Evolutionary conservation across 2,888 invertebrate genomes (phyloP).

Genomic region (Alviniconcha strummeri): DNA sequence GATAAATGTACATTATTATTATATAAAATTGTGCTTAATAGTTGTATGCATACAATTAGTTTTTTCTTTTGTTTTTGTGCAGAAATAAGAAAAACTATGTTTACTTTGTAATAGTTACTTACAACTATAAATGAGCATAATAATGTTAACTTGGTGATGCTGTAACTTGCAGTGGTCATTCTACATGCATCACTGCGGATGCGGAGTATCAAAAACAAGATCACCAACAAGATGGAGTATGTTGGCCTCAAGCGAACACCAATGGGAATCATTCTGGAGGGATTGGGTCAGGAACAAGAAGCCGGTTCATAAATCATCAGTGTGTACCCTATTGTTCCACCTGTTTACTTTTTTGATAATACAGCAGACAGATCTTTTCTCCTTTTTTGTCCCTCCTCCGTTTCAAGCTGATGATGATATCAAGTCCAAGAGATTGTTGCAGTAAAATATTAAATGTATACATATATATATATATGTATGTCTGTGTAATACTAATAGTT

Average conservation of each 20-base stretch:
- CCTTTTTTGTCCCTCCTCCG: no score
- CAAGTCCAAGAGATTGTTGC: no score
- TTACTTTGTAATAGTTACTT: not conserved
- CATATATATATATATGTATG: no score
- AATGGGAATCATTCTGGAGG: constrained; percentile 85
- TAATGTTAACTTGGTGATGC: not conserved
- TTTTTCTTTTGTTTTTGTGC: not conserved
- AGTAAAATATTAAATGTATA: no score
- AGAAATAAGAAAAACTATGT: not conserved
- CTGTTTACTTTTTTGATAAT: no score
- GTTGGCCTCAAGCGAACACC: constrained; percentile 83
- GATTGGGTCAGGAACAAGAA: constrained; percentile 81
- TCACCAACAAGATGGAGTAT: constrained; percentile 83
- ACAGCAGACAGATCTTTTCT: no score
- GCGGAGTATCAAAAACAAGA: constrained; percentile 85
- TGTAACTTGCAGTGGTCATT: constrained; percentile 79
- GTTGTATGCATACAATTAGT: no score
- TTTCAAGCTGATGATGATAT: no score
- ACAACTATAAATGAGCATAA: not conserved
- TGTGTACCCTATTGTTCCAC: no score
- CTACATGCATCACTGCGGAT: constrained; percentile 86
- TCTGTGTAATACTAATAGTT: no score
- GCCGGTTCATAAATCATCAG: constrained; percentile 57
- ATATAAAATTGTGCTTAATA: no score
- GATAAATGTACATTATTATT: no score